Conservation (phyloP, 2,113 vertebrate species). For the Lutjanus erythropterus region DNA sequence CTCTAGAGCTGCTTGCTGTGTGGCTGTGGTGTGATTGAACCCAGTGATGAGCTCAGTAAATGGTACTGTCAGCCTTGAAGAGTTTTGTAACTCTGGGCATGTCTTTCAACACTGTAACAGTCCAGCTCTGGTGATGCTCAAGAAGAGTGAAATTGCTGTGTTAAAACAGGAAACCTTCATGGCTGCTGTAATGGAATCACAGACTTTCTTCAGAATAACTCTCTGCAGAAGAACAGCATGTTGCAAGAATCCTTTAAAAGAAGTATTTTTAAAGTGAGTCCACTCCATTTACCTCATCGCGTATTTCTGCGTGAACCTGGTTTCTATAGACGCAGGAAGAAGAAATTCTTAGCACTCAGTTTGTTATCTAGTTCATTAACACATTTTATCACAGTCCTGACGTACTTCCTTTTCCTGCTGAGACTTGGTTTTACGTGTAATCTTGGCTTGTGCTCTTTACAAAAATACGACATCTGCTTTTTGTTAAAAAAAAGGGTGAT, state of each 20-base stretch:
- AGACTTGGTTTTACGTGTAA: no score
- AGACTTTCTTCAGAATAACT: neutral
- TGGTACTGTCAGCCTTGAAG: neutral
- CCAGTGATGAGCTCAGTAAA: neutral
- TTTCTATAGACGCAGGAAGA: no score
- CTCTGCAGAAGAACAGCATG: neutral
- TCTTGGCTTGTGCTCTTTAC: neutral
- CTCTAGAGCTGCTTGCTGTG: neutral
- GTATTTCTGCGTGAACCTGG: no score
- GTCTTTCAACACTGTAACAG: neutral
- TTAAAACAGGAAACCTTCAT: conserved; percentile 4
- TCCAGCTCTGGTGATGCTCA: neutral
- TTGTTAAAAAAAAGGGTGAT: neutral
- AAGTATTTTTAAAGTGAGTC: no score
- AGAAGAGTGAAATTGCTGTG: neutral
- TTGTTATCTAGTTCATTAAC: no score
- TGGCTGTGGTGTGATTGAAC: neutral
- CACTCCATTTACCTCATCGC: no score
- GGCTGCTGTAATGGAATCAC: neutral
- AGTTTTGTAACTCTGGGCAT: neutral
- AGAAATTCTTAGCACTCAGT: no score
- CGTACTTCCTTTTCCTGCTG: no score
- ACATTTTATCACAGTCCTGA: no score
- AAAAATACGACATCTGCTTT: neutral
- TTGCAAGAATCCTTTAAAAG: neutral